Evolutionary conservation across 1,140 invertebrate genomes (phyloP).

Genomic region (Cotesia glomerata): DNA sequence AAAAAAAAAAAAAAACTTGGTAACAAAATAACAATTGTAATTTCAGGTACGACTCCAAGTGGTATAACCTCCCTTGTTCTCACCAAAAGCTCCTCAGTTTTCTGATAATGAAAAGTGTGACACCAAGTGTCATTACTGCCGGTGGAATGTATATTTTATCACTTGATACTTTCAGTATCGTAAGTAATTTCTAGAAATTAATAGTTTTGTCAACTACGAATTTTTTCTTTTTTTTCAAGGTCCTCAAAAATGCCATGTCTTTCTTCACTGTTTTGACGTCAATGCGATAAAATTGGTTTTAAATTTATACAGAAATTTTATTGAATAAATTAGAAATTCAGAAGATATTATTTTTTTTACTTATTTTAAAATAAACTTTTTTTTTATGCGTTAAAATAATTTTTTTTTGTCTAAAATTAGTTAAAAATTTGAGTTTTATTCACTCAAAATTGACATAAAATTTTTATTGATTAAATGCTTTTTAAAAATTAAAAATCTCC

Average conservation of each 20-base stretch:
- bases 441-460: too few relatives aligned
- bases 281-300: neutral
- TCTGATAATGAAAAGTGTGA: constrained; percentile 31
- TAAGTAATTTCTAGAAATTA: constrained; percentile 4
- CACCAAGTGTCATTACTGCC: constrained; percentile 29
- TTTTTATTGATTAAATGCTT: too few relatives aligned
- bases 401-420: too few relatives aligned
- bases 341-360: too few relatives aligned
- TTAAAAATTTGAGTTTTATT: too few relatives aligned
- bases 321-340: too few relatives aligned
- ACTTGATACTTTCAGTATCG: constrained; percentile 31
- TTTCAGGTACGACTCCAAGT: constrained; percentile 29
- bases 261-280: constrained; percentile 3
- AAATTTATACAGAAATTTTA: too few relatives aligned
- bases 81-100: constrained; percentile 29
- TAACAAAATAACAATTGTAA: neutral
- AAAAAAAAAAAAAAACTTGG: neutral
- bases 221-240: neutral
- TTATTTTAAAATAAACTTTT: too few relatives aligned
- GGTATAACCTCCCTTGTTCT: constrained; percentile 27
- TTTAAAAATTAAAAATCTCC: too few relatives aligned
- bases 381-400: too few relatives aligned
- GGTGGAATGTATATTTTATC: constrained; percentile 30
- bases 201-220: neutral
- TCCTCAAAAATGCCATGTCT: neutral